Evolutionary conservation across 1,140 invertebrate genomes (phyloP), one percentile per base, ranked within the genome.

Genomic region (Drepana arcuata): DNA sequence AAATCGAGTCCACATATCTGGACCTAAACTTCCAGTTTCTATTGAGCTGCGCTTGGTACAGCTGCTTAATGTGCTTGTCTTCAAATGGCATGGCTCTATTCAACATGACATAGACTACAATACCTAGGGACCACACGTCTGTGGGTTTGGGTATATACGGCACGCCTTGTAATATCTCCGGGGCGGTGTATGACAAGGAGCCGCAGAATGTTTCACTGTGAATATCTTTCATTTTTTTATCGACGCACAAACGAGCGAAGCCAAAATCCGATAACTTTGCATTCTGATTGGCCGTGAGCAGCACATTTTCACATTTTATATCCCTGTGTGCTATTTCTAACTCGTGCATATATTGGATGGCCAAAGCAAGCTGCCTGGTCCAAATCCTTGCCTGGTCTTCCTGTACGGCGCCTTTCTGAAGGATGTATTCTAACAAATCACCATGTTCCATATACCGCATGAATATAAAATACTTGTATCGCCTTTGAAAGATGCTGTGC

Each of bases 61-160:
- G 80, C 45, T 86, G 86, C 42, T 88, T 89, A 1, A 92, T 82
- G 47, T 93, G 89, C 14, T 84, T 85, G 38, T 93, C 92, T 65
- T 94, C 90, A 59, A 94, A 96, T 0, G 93, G 93, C 91, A 95
- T 92, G 0, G 87, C 85, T 64, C 90, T 89, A 49, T 92, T 93
- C 1, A 93, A 62, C 84, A 92, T 89, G 9, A 89, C 88, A 52
- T 87, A 92, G 0, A 92, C 58, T 2, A 92, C 86, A 0, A 92
- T 84, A 5, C 90, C 90, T 0, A 90, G 48, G 0, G 90, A 90
- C 91, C 90, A 92, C 10, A 92, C 57, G 47, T 92, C 90, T 0
- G 88, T 86, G 0, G 86, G 83, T 62, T 88, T 88, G 0, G 87
- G 87, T 41, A 85, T 85, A 51, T 92, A 92, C 0, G 89, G 88